Evolutionary conservation across 2,888 invertebrate genomes (phyloP).

Genomic region (Metopia argyrocephala): DNA sequence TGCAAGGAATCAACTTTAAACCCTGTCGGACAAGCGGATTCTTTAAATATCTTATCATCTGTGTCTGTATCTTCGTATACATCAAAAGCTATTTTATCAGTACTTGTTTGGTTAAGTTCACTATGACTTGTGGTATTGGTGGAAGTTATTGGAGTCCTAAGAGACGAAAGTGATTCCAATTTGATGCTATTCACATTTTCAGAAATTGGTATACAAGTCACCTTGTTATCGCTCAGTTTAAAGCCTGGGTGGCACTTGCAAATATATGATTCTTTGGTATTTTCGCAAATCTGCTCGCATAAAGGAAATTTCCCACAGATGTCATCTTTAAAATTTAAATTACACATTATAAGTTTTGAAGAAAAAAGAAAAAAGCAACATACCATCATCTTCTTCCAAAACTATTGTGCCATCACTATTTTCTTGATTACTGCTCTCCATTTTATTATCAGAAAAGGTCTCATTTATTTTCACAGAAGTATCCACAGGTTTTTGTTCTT

Average conservation of each 20-base stretch:
- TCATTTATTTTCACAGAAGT: background rate
- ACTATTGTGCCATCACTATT: constrained; percentile 68
- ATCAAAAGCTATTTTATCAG: constrained; percentile 39
- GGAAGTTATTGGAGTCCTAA: constrained; percentile 5
- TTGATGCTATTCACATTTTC: constrained; percentile 32
- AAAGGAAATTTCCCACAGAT: constrained; percentile 80
- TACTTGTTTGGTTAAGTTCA: background rate
- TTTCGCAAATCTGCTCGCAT: constrained; percentile 81
- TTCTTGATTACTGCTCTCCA: constrained; percentile 24
- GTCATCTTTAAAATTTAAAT: constrained; percentile 75
- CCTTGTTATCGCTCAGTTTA: constrained; percentile 79
- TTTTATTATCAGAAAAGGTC: background rate
- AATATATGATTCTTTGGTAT: constrained; percentile 80
- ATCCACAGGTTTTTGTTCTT: background rate
- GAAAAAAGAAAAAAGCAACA: no score
- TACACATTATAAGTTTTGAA: no score
- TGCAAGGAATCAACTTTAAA: constrained; percentile 77
- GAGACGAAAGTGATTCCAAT: background rate
- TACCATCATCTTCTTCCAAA: constrained; percentile 69
- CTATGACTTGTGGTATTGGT: background rate
- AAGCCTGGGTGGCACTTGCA: constrained; percentile 80
- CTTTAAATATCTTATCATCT: constrained; percentile 20
- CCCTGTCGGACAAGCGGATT: constrained; percentile 77
- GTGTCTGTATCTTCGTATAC: constrained; percentile 25
- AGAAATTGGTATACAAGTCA: constrained; percentile 77